These are phyloP conservation scores for Beaufortia kweichowensis DNA, from an alignment of 2,113 vertebrate species.

Conservation along the genomic window DNA sequence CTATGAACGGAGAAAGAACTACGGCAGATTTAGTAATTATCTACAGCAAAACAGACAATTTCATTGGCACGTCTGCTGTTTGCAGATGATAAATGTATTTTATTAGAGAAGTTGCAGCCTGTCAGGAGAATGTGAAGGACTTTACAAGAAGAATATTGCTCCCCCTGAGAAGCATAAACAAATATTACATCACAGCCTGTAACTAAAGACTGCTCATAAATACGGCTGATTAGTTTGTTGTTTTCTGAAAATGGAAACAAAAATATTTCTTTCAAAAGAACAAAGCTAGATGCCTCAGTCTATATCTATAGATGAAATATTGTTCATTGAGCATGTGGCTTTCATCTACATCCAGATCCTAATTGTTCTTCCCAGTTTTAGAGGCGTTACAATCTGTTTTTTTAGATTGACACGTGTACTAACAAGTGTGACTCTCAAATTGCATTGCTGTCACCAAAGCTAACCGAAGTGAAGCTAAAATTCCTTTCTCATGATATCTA, in stretches of 20 bases:
- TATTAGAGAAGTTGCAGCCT: conserved; percentile 65
- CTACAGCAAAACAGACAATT: conserved; percentile 65
- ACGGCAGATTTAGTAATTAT: conserved; percentile 67
- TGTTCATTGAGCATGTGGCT: background rate
- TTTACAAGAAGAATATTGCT: conserved; percentile 55
- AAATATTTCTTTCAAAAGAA: background rate
- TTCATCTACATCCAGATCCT: background rate
- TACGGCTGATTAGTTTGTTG: conserved; percentile 57
- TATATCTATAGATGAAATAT: background rate
- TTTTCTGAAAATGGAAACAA: conserved; percentile 7
- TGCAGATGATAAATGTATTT: conserved; percentile 77
- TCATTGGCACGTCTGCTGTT: conserved; percentile 61
- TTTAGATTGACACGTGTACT: too few species aligned
- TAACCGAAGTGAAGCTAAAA: too few species aligned
- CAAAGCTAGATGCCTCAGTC: background rate
- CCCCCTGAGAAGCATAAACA: conserved; percentile 63
- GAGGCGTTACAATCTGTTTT: background rate
- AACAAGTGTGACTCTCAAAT: too few species aligned
- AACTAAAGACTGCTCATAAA: conserved; percentile 67
- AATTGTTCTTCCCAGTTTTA: background rate
- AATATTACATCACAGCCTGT: conserved; percentile 62
- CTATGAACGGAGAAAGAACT: conserved; percentile 42
- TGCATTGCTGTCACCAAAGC: too few species aligned
- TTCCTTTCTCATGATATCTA: too few species aligned
- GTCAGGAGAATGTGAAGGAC: conserved; percentile 54